Conservation (phyloP, 1,140 invertebrate genomes). For the Charaxes varanes region DNA sequence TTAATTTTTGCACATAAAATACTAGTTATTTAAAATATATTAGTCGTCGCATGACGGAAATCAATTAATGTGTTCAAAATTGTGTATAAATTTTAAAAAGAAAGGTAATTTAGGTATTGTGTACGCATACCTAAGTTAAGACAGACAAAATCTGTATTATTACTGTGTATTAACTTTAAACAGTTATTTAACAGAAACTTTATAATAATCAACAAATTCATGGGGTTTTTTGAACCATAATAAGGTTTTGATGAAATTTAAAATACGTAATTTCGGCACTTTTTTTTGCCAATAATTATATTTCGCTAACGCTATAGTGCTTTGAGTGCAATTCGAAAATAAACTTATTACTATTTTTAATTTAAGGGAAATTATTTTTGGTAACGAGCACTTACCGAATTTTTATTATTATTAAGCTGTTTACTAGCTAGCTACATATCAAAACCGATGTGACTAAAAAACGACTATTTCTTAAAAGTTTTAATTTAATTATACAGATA, state of each 20-base stretch:
- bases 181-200: too few relatives aligned
- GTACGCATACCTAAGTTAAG: background rate
- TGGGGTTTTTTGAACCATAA: too few relatives aligned
- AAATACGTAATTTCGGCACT: too few relatives aligned
- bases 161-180: conserved; percentile 28
- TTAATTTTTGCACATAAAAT: conserved; percentile 54
- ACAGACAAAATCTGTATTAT: conserved; percentile 21
- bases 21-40: too few relatives aligned
- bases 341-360: conserved; percentile 1
- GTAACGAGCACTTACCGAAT: conserved; percentile 18
- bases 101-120: background rate
- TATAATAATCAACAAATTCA: too few relatives aligned
- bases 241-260: too few relatives aligned
- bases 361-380: conserved; percentile 16
- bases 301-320: conserved; percentile 20
- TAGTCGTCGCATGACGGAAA: too few relatives aligned
- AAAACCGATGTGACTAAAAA: conserved; percentile 17
- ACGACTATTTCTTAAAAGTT: conserved; percentile 6
- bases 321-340: conserved; percentile 12
- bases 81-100: conserved; percentile 27
- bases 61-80: conserved; percentile 20
- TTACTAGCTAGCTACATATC: conserved; percentile 26
- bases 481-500: background rate
- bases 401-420: conserved; percentile 14
- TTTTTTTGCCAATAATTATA: too few relatives aligned